These are phyloP conservation scores for Mormoops blainvillei DNA, from an alignment of 2,113 vertebrate species.

Conservation along the genomic window DNA sequence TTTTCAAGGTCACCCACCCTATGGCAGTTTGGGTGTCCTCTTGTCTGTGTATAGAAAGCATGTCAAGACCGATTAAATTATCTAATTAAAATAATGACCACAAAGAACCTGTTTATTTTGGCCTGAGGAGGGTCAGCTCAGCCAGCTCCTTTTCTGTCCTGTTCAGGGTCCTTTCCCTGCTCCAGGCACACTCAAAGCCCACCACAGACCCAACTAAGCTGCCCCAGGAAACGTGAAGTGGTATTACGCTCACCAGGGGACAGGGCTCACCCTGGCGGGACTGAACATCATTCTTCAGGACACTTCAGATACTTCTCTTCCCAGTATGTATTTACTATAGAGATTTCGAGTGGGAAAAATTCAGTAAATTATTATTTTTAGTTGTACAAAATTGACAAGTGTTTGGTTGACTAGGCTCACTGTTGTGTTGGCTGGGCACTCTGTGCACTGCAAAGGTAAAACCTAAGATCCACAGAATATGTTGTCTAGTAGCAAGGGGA, in stretches of 20 bases:
- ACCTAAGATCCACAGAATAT: background rate
- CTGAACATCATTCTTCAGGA: background rate
- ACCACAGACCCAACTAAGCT: accelerated
- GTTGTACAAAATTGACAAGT: background rate
- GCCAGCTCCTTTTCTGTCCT: background rate
- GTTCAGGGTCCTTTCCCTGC: background rate
- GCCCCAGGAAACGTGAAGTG: background rate
- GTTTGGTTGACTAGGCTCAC: background rate
- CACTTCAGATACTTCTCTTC: background rate
- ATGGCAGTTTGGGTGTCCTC: background rate
- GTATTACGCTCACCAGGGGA: background rate
- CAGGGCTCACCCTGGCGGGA: too few species aligned
- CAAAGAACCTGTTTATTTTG: conserved; percentile 2
- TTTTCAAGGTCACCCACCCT: background rate
- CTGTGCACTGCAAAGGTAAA: background rate
- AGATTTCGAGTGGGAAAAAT: background rate
- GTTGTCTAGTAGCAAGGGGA: background rate
- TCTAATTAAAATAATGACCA: conserved; percentile 18
- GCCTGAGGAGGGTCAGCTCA: background rate
- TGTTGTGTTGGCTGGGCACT: background rate
- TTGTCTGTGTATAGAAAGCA: background rate
- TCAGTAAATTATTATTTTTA: background rate
- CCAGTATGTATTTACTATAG: background rate
- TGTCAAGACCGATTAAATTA: background rate
- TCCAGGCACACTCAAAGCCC: background rate